Evolutionary conservation across 2,797 vertebrate genomes (phyloP), one percentile per base, ranked within the genome.

Genomic region (Pempheris klunzingeri): DNA sequence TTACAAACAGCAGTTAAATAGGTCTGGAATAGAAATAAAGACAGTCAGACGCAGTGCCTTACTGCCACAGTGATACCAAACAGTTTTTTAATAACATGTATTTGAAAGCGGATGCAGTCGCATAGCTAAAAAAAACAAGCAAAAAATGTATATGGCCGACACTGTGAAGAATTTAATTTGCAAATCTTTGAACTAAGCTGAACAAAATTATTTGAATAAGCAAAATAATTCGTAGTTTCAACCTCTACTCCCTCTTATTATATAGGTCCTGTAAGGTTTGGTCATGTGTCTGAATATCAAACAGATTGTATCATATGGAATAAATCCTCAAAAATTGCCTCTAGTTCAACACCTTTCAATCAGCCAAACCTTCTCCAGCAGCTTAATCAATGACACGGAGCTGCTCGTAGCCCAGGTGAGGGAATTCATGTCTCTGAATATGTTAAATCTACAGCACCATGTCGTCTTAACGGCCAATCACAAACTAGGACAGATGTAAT

Each of bases 331-430:
- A n/a, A n/a, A n/a, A n/a, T n/a, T n/a, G n/a, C n/a, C n/a, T n/a
- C n/a, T n/a, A n/a, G n/a, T n/a, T n/a, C n/a, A 34, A 57, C 38
- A 20, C 62, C 12, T 53, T 85, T 82, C 58, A 77, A 79, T 85
- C 24, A 77, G 17, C 49, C 69, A 52, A 13, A 61, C 83, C 54
- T 61, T 82, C 28, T 18, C 55, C 26, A n/a, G 43, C 17, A 32
- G 47, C 38, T 77, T 66, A 90, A 91, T 87, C 70, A 68, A 74
- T 90, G 73, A 82, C 73, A 80, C 1, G 41, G 74, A 44, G 41
- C 46, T 22, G n/a, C 3, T 60, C 7, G 8, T 34, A 62, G 30
- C 18, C 24, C 63, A 55, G 81, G 15, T 77, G 64, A 77, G n/a
- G 38, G 43, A 43, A 53, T 36, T 67, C 57, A 28, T 60, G 49